Percentiles rank a stretch among this genome's conserved stretches.
Conservation (phyloP, 2,797 vertebrate species). For the Cuculus canorus region DNA sequence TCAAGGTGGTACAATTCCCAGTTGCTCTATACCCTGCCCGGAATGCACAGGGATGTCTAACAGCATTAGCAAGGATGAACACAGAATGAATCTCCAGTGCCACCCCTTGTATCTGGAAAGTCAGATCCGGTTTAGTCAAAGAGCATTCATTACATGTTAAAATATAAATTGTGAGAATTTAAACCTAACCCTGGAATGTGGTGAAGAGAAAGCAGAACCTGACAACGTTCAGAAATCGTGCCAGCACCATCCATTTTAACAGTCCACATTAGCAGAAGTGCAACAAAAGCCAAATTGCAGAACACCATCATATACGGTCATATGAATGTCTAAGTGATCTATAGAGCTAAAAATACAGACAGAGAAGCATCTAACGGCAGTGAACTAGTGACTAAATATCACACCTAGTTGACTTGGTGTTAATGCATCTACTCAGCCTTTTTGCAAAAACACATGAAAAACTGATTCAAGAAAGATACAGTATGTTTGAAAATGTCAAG, state of each 20-base stretch:
- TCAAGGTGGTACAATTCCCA: neutral
- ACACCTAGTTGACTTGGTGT: neutral
- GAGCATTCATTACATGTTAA: neutral
- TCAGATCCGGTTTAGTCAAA: neutral
- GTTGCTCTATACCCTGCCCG: neutral
- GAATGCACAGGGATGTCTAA: neutral
- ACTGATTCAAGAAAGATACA: neutral
- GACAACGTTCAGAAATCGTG: neutral
- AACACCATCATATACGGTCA: neutral
- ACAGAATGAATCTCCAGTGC: neutral
- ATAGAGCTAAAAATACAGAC: neutral
- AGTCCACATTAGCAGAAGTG: neutral
- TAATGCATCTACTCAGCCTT: neutral
- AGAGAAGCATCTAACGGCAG: neutral
- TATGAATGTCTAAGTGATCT: neutral
- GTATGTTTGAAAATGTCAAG: neutral
- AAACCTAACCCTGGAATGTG: neutral
- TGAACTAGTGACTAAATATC: neutral
- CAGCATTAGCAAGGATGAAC: neutral
- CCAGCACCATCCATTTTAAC: neutral
- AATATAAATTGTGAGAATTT: neutral
- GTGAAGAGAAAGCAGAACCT: neutral
- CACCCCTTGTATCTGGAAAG: neutral
- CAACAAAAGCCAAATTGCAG: neutral
- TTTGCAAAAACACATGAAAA: neutral